These are phyloP conservation scores for Penaeus vannamei DNA, from an alignment of 1,140 invertebrate species.

Conservation along the genomic window DNA sequence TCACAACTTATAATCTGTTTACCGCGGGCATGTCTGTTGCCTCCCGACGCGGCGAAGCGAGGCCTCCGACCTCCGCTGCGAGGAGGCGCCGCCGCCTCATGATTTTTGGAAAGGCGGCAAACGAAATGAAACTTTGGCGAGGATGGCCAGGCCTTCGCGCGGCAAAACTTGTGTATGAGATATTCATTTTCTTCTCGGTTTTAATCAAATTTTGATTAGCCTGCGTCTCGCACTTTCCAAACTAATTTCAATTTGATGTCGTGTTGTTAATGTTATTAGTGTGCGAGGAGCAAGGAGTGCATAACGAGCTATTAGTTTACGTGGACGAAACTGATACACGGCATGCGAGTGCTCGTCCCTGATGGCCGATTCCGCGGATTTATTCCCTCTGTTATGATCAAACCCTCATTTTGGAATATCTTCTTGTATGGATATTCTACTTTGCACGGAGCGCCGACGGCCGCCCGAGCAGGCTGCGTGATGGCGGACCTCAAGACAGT, in stretches of 20 bases:
- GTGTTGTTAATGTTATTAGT: conserved; percentile 62
- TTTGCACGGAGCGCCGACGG: too few relatives aligned
- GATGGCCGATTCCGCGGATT: too few relatives aligned
- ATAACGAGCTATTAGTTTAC: conserved; percentile 34
- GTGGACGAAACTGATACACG: conserved; percentile 35
- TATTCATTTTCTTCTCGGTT: conserved; percentile 65
- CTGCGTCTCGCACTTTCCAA: conserved; percentile 61
- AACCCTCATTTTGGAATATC: too few relatives aligned
- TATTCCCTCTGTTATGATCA: too few relatives aligned
- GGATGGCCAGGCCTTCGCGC: conserved; percentile 36
- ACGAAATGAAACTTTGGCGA: conserved; percentile 40
- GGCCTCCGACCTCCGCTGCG: too few relatives aligned
- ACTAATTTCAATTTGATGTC: conserved; percentile 65
- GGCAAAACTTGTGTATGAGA: conserved; percentile 58
- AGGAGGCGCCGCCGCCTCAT: not conserved
- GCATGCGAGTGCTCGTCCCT: too few relatives aligned
- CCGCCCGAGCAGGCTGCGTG: too few relatives aligned
- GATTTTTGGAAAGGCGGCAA: conserved; percentile 38
- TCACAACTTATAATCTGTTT: too few relatives aligned
- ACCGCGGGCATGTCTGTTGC: too few relatives aligned
- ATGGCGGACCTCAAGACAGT: too few relatives aligned
- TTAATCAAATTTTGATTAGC: conserved; percentile 65
- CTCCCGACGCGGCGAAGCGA: too few relatives aligned
- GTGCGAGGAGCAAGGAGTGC: conserved; percentile 47
- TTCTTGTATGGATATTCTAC: too few relatives aligned